Evolutionary conservation across 2,888 invertebrate species (phyloP), one percentile per base, ranked within the genome.

Genomic region (Cetonia aurata): DNA sequence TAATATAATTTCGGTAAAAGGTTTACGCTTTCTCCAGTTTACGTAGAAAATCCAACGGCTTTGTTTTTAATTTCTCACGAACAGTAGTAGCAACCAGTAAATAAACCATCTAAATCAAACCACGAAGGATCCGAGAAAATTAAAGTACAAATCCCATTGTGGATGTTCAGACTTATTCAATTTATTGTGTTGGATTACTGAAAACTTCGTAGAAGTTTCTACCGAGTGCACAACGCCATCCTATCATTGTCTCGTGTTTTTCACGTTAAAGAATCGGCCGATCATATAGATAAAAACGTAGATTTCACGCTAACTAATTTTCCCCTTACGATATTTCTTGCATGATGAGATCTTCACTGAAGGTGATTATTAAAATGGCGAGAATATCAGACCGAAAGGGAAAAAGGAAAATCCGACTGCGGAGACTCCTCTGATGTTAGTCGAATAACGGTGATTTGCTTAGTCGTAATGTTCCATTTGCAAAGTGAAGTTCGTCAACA

Each of bases 151-250:
- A 53, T 41, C 52, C 66, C 41, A 33, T 19, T 19, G 52, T 66
- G 52, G 17, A 66, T 66, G 53, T 53, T 37, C n/a, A 37, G 52
- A 37, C 52, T 52, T 66, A 66, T 66, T 52, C 66, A 37, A 66
- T 66, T 66, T 52, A 66, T 50, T 41, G 17, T 15, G 33, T 41
- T 19, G 53, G 41, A 59, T 59, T 59, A 0, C 25, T 44, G n/a
- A 6, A 59, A 41, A 44, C 17, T 59, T 44, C 44, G 44, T 8
- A 17, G 9, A 59, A 59, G 42, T 44, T 56, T 56, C 33, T 31
- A 56, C 6, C 33, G 13, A 33, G 15, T 33, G 25, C 25, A 31
- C 55, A 37, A 8, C 37, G 37, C 31, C 15, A 37, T 50, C 9
- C 13, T 56, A n/a, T 48, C 17, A 17, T 48, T 6, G 13, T n/a